phyloP scores from a whole-genome alignment of 2,113 vertebrate species.

The human region GRCh38 chr3:192363501-192364000 shows the following conservation, averaged over 20 bases:
- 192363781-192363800: background rate
- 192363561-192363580: background rate
- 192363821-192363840: background rate
- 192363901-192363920: background rate
- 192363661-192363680: background rate
- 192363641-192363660: background rate
- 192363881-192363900: background rate
- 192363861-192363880: background rate
- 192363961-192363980: background rate
- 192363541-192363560: background rate
- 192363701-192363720: background rate
- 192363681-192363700: background rate
- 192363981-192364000: background rate
- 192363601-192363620: background rate
- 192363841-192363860: background rate
- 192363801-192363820: background rate
- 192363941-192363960: background rate
- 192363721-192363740: background rate
- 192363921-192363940: background rate
- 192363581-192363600: background rate
- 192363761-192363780: background rate
- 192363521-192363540: background rate
- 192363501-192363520: slow-evolving; percentile 7
- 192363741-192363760: background rate
- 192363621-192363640: background rate